Conservation (phyloP, 2,113 vertebrate species). For the Pogona vitticeps region DNA sequence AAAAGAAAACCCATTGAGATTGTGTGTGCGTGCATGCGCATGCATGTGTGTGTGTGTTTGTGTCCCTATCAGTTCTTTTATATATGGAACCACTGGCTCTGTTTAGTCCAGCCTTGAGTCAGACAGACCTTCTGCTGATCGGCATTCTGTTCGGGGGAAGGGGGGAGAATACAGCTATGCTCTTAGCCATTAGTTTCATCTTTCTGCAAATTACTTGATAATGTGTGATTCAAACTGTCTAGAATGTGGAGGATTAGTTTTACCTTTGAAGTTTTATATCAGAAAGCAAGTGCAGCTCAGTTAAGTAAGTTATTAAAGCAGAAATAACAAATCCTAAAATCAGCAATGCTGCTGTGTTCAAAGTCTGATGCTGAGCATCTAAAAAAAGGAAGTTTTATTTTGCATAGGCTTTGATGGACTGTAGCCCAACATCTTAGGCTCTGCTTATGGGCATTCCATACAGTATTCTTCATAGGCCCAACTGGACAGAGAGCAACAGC, state of each 20-base stretch:
- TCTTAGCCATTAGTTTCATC: neutral
- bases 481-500: neutral
- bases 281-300: no score
- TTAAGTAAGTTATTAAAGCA: no score
- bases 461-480: neutral
- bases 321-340: no score
- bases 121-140: neutral
- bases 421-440: no score
- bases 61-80: neutral
- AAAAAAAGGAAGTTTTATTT: no score
- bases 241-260: neutral
- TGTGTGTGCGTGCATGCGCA: no score
- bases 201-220: neutral
- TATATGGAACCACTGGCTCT: neutral
- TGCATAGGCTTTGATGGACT: no score
- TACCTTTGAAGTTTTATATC: neutral
- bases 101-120: neutral
- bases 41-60: no score
- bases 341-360: no score
- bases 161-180: neutral
- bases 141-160: neutral
- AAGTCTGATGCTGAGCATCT: no score
- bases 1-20: no score
- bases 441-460: no score
- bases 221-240: neutral